Evolutionary conservation across 2,113 vertebrate genomes (phyloP).

Genomic region (Oreotragus oreotragus): DNA sequence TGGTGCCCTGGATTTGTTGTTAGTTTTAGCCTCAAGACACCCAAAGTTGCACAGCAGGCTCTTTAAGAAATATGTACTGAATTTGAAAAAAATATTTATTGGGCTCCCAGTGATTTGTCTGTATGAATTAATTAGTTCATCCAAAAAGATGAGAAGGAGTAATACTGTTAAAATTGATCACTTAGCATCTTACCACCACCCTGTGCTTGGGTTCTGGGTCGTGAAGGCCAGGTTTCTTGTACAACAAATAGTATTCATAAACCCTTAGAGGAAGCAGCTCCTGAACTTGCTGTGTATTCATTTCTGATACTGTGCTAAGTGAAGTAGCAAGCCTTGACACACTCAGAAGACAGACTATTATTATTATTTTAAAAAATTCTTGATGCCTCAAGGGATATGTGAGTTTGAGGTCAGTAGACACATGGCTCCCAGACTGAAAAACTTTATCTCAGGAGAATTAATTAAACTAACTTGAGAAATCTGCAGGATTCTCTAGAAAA

Average conservation of each 20-base stretch:
- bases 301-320: background rate
- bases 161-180: background rate
- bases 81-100: slow-evolving; percentile 43
- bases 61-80: slow-evolving; percentile 28
- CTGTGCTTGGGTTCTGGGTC: background rate
- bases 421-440: background rate
- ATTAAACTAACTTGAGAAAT: background rate
- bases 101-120: background rate
- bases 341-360: background rate
- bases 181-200: background rate
- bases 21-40: slow-evolving; percentile 22
- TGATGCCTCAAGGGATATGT: background rate
- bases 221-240: background rate
- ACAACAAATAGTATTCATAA: background rate
- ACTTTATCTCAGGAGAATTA: background rate
- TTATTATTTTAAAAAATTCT: background rate
- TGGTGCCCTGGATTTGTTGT: slow-evolving; percentile 41
- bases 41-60: background rate
- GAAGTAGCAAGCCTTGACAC: background rate
- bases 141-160: background rate
- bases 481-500: background rate
- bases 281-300: background rate
- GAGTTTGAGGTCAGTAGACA: background rate
- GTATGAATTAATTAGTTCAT: slow-evolving; percentile 20
- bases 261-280: background rate